phyloP scores from a whole-genome alignment of 2,113 vertebrate genomes.

The Casuarius casuarius region DNA sequence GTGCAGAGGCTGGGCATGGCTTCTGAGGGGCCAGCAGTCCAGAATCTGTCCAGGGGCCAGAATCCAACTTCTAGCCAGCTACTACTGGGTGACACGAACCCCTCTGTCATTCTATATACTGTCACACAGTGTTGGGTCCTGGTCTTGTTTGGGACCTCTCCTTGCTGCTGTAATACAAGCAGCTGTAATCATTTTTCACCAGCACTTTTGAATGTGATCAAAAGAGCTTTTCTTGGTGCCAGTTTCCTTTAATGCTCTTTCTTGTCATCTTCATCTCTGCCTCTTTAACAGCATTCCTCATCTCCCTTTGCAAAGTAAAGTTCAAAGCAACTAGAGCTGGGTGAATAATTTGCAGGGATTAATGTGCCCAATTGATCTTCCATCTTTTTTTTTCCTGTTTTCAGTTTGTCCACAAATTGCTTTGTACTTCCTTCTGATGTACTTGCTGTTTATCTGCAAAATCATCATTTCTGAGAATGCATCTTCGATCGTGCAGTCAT shows the following conservation, averaged over 20 bases:
- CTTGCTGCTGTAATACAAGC: not conserved
- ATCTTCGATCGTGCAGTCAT: slow-evolving; percentile 15
- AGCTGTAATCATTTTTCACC: not conserved
- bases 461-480: slow-evolving; percentile 49
- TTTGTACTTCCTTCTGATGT: not conserved
- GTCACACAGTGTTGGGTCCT: not conserved
- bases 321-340: slow-evolving; percentile 3
- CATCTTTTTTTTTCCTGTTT: not conserved
- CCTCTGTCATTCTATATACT: fast-evolving
- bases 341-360: slow-evolving; percentile 49
- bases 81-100: not conserved
- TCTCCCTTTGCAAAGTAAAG: slow-evolving; percentile 6
- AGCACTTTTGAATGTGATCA: slow-evolving; percentile 2
- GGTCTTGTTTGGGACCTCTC: not conserved
- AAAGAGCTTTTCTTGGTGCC: slow-evolving; percentile 24
- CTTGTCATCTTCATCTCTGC: slow-evolving; percentile 51
- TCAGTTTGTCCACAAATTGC: slow-evolving; percentile 16
- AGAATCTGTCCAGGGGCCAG: too few species aligned
- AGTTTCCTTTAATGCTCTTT: slow-evolving; percentile 14
- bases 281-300: slow-evolving; percentile 42
- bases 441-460: slow-evolving; percentile 59
- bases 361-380: slow-evolving; percentile 14
- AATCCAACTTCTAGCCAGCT: not conserved
- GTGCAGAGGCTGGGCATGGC: not conserved
- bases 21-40: not conserved